These are phyloP conservation scores for Ctenosaura bakeri DNA, from an alignment of 2,797 vertebrate genomes.

Conservation along the genomic window DNA sequence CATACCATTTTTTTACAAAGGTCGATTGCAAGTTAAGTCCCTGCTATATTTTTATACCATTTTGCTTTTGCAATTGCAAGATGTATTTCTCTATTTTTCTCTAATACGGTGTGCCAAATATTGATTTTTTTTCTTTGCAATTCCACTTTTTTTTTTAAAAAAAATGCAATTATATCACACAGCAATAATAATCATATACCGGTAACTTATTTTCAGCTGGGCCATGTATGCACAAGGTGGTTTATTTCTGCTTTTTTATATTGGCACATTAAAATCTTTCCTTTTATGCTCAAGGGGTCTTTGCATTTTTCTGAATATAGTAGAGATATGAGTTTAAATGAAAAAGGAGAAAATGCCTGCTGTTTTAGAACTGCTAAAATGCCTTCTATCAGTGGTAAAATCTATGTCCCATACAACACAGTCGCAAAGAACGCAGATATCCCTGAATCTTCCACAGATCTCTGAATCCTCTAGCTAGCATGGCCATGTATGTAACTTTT, in stretches of 20 bases:
- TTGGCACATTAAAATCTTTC: background rate
- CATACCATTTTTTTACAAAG: fast-evolving
- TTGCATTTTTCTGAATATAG: background rate
- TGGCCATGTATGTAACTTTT: no score
- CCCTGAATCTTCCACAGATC: no score
- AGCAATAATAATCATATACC: background rate
- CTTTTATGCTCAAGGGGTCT: background rate
- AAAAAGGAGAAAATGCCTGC: background rate
- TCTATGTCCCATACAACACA: background rate
- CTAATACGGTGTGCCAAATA: conserved; percentile 65
- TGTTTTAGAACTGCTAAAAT: background rate
- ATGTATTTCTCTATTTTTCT: background rate
- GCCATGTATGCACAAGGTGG: background rate
- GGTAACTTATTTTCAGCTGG: background rate
- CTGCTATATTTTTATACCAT: background rate
- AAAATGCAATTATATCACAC: background rate
- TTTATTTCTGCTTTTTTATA: background rate
- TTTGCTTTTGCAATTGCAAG: background rate
- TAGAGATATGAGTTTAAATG: background rate
- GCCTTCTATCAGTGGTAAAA: background rate
- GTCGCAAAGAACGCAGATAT: background rate
- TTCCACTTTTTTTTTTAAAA: background rate
- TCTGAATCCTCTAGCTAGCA: no score
- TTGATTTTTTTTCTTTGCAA: background rate
- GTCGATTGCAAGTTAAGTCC: conserved; percentile 1